phyloP scores from a whole-genome alignment of 37 sponge, comb jelly and placozoan species.

The Ianthella basta region DNA sequence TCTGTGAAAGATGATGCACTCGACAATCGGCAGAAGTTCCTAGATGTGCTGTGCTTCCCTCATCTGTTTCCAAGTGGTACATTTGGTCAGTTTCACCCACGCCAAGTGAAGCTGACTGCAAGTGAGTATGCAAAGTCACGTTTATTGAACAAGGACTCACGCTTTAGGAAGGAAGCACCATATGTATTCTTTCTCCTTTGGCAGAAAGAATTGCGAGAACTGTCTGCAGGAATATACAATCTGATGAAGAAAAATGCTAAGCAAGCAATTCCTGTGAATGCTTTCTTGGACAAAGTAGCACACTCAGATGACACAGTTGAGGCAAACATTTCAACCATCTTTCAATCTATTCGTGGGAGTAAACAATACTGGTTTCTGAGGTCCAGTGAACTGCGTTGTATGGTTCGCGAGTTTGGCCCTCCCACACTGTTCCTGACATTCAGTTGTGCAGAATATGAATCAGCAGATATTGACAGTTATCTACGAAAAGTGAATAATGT shows the following conservation, averaged over 20 bases:
- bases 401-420: constrained; percentile 52
- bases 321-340: constrained; percentile 38
- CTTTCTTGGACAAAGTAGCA: background rate
- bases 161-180: constrained; percentile 15
- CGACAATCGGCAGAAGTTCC: constrained; percentile 24
- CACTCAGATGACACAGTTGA: constrained; percentile 25
- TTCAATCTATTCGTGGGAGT: constrained; percentile 39
- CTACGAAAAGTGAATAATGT: constrained; percentile 45
- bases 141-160: constrained; percentile 50
- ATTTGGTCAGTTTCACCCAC: constrained; percentile 65
- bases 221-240: constrained; percentile 23
- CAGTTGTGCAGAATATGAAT: constrained; percentile 59
- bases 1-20: constrained; percentile 18
- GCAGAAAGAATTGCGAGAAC: constrained; percentile 12
- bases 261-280: background rate
- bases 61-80: constrained; percentile 47
- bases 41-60: constrained; percentile 54
- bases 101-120: constrained; percentile 23
- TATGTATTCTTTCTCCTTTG: constrained; percentile 1
- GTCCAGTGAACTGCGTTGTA: constrained; percentile 35
- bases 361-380: constrained; percentile 35
- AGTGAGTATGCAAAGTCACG: constrained; percentile 58
- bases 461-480: constrained; percentile 36
- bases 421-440: constrained; percentile 54
- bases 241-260: background rate